Base-by-base conservation (phyloP, 2,888 invertebrate species). In the Emmelina monodactyla region DNA sequence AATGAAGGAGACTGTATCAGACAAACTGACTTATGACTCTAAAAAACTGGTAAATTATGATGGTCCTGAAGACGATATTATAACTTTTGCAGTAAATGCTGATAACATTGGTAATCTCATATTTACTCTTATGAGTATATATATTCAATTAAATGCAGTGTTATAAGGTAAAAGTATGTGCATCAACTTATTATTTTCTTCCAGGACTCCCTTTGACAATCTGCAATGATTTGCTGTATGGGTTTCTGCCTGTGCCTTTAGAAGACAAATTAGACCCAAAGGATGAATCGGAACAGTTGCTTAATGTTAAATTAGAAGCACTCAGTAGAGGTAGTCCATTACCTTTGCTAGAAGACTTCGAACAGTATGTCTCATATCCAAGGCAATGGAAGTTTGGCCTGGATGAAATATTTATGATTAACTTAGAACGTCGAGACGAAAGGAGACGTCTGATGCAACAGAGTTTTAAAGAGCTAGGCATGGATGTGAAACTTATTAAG, bases 21-120 rank as follows among this genome's bases (percentile, higher is more conserved):
- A 88, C 38, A 47, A 57, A 10, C 70, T 98, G 5, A 91, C 94
- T 0, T 98, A 94, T 55, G 76, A 86, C 39, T 82, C 87, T 0
- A 62, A 79, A 2, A 87, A 85, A 33, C 51, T 88, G 0, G 51
- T 55, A 2, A 56, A 69, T n/a, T 92, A 89, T 49, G 64, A 84
- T 34, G 93, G 94, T 1, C 91, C 94, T 0, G 75, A 84, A 1
- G 97, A 98, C 71, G 97, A 98, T 61, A 93, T 97, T 33, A 95
- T 97, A 43, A 84, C 89, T 1, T 96, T 98, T 73, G 96, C 97
- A 2, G 63, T 90, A 7, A 89, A 90, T 31, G 93, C 94, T 1
- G 88, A 86, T 53, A 76, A 72, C 40, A 83, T 85, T 42, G 83
- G 87, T 85, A 55, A 50, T 46, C 9, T 19, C 19, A 6, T 19